These are phyloP conservation scores for Hydrolagus affinis DNA, from an alignment of 2,113 vertebrate species.

Conservation along the genomic window DNA sequence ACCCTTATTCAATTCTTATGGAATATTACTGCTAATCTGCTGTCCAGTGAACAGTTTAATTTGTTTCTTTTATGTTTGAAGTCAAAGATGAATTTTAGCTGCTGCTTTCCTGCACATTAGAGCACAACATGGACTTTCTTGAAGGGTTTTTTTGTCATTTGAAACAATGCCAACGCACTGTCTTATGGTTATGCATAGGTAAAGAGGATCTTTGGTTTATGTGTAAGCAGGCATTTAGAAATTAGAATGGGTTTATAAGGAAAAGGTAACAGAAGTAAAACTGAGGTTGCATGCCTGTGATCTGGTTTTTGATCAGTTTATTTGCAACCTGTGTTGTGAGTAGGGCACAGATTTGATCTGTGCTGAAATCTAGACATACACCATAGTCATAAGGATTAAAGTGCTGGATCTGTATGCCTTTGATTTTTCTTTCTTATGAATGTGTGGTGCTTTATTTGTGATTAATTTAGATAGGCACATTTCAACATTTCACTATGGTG, in stretches of 20 bases:
- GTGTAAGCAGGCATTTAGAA: slow-evolving; percentile 49
- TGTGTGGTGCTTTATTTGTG: slow-evolving; percentile 55
- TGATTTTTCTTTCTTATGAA: slow-evolving; percentile 48
- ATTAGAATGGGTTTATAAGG: slow-evolving; percentile 48
- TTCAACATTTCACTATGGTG: slow-evolving; percentile 52
- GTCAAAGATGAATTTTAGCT: slow-evolving; percentile 72
- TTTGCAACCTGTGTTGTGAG: slow-evolving; percentile 45
- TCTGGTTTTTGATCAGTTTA: slow-evolving; percentile 52
- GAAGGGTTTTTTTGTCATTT: slow-evolving; percentile 58
- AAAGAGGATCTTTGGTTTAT: slow-evolving; percentile 46
- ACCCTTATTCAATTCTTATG: slow-evolving; percentile 60
- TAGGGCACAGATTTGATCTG: slow-evolving; percentile 46
- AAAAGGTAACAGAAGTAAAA: slow-evolving; percentile 50
- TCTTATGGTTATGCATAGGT: slow-evolving; percentile 54
- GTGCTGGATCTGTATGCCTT: slow-evolving; percentile 47
- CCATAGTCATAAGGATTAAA: slow-evolving; percentile 45
- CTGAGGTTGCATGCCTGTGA: slow-evolving; percentile 63
- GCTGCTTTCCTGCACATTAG: slow-evolving; percentile 81
- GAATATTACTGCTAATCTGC: slow-evolving; percentile 74
- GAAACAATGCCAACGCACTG: slow-evolving; percentile 58
- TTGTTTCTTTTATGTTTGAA: slow-evolving; percentile 59
- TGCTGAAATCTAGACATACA: slow-evolving; percentile 43
- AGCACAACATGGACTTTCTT: slow-evolving; percentile 61
- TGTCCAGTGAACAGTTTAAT: slow-evolving; percentile 72
- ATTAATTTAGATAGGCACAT: slow-evolving; percentile 51